Percentiles rank a stretch among this genome's conserved stretches.
Evolutionary conservation across 2,797 vertebrate species (phyloP).

Genomic region (Capromys pilorides): DNA sequence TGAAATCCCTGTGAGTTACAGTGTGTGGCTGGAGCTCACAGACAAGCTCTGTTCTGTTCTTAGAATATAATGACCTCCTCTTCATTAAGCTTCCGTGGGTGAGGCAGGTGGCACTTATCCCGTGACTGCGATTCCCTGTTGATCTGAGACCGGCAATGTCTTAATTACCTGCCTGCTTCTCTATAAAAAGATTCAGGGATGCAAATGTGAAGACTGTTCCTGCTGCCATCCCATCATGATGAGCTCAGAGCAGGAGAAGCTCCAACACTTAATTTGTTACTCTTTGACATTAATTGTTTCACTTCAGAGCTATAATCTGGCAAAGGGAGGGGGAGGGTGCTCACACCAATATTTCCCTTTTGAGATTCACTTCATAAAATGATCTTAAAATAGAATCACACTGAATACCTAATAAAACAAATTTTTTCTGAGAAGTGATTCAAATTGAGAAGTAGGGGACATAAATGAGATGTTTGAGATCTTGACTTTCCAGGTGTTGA

Average conservation of each 20-base stretch:
- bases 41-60: constrained; percentile 70
- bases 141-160: constrained; percentile 8
- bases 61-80: constrained; percentile 72
- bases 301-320: not conserved
- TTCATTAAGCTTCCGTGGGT: constrained; percentile 63
- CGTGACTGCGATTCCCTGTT: constrained; percentile 14
- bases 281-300: constrained; percentile 17
- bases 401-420: not conserved
- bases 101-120: constrained; percentile 52
- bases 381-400: not conserved
- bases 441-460: not conserved
- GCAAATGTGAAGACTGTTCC: not conserved
- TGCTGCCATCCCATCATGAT: not conserved
- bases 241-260: not conserved
- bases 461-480: not conserved
- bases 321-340: not conserved
- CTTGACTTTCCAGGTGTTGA: not conserved
- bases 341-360: constrained; percentile 30
- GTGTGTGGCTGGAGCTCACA: constrained; percentile 69
- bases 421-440: not conserved
- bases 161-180: not conserved
- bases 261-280: not conserved
- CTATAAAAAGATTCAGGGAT: constrained; percentile 53
- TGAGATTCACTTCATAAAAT: not conserved
- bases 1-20: constrained; percentile 62